Base-by-base conservation (phyloP, 2,888 invertebrate genomes). In the Polydrusus cervinus region DNA sequence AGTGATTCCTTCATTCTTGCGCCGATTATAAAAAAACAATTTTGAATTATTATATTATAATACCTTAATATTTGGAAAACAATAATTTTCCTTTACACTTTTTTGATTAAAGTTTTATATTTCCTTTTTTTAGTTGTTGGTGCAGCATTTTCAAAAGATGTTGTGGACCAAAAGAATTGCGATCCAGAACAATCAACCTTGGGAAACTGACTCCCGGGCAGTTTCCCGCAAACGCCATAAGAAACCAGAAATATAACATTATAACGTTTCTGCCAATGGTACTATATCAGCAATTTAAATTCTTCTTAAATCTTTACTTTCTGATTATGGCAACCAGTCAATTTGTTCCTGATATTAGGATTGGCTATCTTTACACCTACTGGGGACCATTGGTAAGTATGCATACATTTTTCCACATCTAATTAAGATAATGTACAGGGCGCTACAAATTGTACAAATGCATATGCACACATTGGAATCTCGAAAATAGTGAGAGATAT, bases 271-370 rank as follows among this genome's bases (percentile, higher is more conserved):
- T 96, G 83, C 96, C 96, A 5, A 86, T 95, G 88, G 98, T 99
- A 76, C 90, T 99, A 78, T 99, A 94, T 89, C 97, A 99, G 88
- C 99, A 99, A 89, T 99, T 99, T 89, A 95, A 97, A 83, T 99
- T 98, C 89, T 99, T 99, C 88, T 90, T 99, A 80, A 99, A 99
- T 89, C 88, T 99, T 74, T 99, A 98, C 87, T 99, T 99, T 88
- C 90, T 99, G 80, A 91, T 99, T 74, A 99, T 99, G 99, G 99
- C 99, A 0, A 90, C 95, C 69, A 97, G 97, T 84, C 99, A 99
- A 89, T 98, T 99, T 88, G 96, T 99, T 85, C 97, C 98, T 25
- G 97, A 96, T 83, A 94, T 99, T 80, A 91, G 96, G 81, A 97
- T 99, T 83, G 99, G 99, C 1, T 98, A 97, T 86, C 91, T 99